Evolutionary conservation across 2,888 invertebrate species (phyloP), one percentile per base, ranked within the genome.

Genomic region (Hypsopygia costalis): DNA sequence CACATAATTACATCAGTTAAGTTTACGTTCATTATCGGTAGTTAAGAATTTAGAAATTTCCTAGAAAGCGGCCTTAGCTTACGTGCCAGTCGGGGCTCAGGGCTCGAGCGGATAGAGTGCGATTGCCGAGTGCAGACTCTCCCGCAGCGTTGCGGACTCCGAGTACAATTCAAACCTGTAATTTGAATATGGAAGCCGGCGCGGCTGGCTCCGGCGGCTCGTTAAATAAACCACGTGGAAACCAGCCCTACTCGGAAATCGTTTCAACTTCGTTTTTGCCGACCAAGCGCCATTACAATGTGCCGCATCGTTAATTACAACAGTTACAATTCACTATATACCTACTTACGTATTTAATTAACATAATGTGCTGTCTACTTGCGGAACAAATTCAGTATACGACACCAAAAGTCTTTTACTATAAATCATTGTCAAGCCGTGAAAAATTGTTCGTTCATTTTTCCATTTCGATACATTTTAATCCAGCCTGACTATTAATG

Each of bases 131-230:
- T 16, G 52, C 46, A 53, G 46, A 56, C 61, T 62, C 61, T 62
- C 64, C 63, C 61, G 67, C 59, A 46, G 58, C 54, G 59, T 42
- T 52, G 58, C 51, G 54, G 49, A 36, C 16, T 52, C 48, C 49
- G 52, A 56, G 62, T 65, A 70, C 66, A 69, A 71, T 70, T 68
- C 64, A 74, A 76, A 77, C 74, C 73, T 69, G 75, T 76, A 76
- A 78, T 77, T 77, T 77, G 69, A 76, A 75, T 76, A 73, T 68
- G 70, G 73, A 71, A 69, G 70, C 58, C 61, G 58, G 58, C 55
- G 51, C 49, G 16, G 4, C 16, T 45, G 33, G 29, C 20, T 25
- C 40, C 44, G 50, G 44, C 58, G 49, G 53, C 58, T 61, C 59
- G 64, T 69, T 70, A 69, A 62, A 62, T 59, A 54, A 56, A 58